A percentile compares a stretch with the other conserved stretches of the same genome.
Conservation (phyloP, 2,888 invertebrate genomes). For the Cylloceria caligata region DNA sequence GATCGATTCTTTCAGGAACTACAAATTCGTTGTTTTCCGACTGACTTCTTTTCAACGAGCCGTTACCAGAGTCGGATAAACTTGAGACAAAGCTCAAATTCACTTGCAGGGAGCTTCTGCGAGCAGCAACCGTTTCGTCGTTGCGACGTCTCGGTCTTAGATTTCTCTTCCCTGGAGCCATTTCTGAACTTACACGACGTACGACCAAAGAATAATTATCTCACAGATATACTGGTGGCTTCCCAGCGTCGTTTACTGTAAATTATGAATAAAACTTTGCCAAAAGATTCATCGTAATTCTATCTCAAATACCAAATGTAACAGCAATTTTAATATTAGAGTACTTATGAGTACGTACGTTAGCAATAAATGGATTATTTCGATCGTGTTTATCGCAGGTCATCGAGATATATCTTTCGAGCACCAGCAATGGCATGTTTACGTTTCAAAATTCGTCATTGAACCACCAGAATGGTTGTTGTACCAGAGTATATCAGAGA, state of each 20-base stretch:
- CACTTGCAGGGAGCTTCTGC: conserved; percentile 77
- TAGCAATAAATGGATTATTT: neutral
- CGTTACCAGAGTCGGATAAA: conserved; percentile 72
- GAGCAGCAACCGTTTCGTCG: conserved; percentile 45
- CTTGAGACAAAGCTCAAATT: conserved; percentile 77
- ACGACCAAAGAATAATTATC: neutral
- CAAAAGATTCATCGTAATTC: neutral
- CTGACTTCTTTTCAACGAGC: conserved; percentile 62
- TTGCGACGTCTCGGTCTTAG: neutral
- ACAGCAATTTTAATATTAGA: neutral
- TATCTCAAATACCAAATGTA: neutral
- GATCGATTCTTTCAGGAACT: conserved; percentile 35
- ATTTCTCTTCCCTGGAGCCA: conserved; percentile 36
- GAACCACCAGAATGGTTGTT: neutral
- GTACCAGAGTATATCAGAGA: no score
- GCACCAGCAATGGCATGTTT: conserved; percentile 20
- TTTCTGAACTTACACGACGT: conserved; percentile 1
- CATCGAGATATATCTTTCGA: no score
- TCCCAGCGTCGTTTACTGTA: neutral
- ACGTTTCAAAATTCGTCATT: conserved; percentile 11
- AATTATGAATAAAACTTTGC: neutral
- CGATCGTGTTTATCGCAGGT: neutral
- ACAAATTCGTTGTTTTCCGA: conserved; percentile 31
- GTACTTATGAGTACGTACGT: neutral
- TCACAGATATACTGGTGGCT: neutral